phyloP scores from a whole-genome alignment of 2,888 invertebrate genomes.

The Netelia virgata region DNA sequence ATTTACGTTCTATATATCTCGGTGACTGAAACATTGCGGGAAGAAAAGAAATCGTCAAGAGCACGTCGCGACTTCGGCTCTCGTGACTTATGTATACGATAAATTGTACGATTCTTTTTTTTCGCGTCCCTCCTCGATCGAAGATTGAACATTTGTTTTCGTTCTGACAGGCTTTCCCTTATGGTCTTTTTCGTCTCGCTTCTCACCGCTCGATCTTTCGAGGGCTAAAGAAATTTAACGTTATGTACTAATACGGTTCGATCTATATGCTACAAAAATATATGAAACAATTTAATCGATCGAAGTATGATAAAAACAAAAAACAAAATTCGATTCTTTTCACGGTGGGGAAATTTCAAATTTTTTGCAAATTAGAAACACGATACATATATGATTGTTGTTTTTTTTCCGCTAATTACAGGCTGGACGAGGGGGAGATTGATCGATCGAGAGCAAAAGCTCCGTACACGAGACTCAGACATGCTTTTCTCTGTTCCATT shows the following conservation, averaged over 20 bases:
- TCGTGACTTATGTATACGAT: conserved; percentile 15
- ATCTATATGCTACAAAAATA: no score
- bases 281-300: no score
- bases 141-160: conserved; percentile 4
- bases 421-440: background rate
- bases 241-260: no score
- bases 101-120: conserved; percentile 15
- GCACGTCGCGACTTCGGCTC: conserved; percentile 1
- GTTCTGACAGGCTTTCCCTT: background rate
- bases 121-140: background rate
- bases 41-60: conserved; percentile 25
- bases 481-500: background rate
- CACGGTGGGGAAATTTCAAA: no score
- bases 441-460: conserved; percentile 20
- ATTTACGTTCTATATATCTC: background rate
- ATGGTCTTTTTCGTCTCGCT: background rate
- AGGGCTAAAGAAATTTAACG: no score
- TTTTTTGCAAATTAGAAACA: no score
- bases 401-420: background rate
- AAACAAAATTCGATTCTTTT: no score
- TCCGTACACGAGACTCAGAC: background rate
- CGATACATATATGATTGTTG: no score
- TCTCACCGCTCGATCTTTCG: background rate
- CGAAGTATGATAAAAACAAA: no score
- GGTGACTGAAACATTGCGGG: background rate